Conservation (phyloP, 1,140 invertebrate genomes). For the Drosophila asahinai region DNA sequence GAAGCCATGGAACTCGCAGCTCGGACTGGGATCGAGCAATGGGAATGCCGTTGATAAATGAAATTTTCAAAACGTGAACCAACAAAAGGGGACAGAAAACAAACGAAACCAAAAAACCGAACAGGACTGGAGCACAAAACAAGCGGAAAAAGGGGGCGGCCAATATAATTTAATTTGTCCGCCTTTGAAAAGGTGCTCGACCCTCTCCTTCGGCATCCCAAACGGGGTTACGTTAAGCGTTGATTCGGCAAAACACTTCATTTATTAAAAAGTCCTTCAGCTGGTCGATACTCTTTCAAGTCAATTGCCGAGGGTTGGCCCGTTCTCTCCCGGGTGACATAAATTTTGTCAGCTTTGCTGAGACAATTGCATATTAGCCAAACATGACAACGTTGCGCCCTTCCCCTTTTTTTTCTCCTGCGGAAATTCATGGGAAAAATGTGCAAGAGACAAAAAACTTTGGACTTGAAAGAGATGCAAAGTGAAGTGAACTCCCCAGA, state of each 20-base stretch:
- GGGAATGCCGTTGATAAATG: constrained; percentile 71
- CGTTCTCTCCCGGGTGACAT: constrained; percentile 8
- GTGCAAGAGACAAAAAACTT: constrained; percentile 27
- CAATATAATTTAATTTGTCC: constrained; percentile 53
- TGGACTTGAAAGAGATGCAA: constrained; percentile 36
- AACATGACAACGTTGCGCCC: constrained; percentile 34
- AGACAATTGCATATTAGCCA: constrained; percentile 47
- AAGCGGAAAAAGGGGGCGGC: constrained; percentile 46
- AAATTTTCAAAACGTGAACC: constrained; percentile 65
- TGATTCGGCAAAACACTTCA: constrained; percentile 29
- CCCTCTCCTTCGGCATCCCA: not conserved
- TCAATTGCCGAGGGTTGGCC: not conserved
- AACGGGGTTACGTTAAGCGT: constrained; percentile 11
- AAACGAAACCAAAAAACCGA: constrained; percentile 51
- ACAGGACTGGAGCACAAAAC: constrained; percentile 52
- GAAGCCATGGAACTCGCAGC: constrained; percentile 40
- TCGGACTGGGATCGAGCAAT: constrained; percentile 61
- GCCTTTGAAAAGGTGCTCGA: constrained; percentile 38
- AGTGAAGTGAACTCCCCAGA: constrained; percentile 43
- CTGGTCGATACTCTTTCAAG: constrained; percentile 27
- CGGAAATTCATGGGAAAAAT: constrained; percentile 41
- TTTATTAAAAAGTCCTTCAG: constrained; percentile 24
- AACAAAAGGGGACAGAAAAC: constrained; percentile 47
- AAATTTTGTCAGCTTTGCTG: constrained; percentile 44
- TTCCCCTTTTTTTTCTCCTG: not conserved